Conservation (phyloP, 2,797 vertebrate genomes). For the Darevskia mixta region DNA sequence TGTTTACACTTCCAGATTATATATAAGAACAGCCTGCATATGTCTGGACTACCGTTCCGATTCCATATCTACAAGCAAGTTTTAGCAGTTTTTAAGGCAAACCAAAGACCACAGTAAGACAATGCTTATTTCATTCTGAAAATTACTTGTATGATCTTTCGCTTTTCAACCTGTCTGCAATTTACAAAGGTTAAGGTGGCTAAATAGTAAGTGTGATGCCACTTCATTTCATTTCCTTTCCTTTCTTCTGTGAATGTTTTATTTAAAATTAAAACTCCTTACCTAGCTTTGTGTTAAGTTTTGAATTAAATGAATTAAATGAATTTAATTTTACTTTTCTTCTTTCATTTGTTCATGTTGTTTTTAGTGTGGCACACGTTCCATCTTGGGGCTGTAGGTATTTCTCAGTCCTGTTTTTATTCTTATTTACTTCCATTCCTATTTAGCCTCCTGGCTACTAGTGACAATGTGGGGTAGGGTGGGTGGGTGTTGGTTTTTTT, state of each 20-base stretch:
- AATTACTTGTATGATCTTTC: background rate
- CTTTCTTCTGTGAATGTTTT: background rate
- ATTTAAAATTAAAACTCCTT: background rate
- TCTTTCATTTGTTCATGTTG: background rate
- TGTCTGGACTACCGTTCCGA: slow-evolving; percentile 47
- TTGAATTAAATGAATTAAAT: too few species aligned
- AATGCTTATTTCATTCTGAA: slow-evolving; percentile 32
- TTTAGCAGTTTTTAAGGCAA: slow-evolving; percentile 24
- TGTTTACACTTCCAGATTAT: slow-evolving; percentile 44
- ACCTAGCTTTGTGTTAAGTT: background rate
- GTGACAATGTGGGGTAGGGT: background rate
- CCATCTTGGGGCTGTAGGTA: background rate
- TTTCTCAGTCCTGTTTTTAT: background rate
- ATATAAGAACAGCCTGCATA: background rate
- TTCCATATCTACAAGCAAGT: slow-evolving; percentile 29
- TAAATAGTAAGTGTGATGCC: background rate
- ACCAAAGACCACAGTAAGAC: background rate
- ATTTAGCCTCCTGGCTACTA: background rate
- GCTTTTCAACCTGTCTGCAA: background rate
- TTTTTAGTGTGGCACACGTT: background rate
- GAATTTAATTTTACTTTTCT: background rate
- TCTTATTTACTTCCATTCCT: background rate
- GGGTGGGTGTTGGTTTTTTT: too few species aligned
- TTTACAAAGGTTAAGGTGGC: background rate
- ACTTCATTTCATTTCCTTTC: too few species aligned